phyloP scores from a whole-genome alignment of 2,113 vertebrate species.

The Cynocephalus volans region DNA sequence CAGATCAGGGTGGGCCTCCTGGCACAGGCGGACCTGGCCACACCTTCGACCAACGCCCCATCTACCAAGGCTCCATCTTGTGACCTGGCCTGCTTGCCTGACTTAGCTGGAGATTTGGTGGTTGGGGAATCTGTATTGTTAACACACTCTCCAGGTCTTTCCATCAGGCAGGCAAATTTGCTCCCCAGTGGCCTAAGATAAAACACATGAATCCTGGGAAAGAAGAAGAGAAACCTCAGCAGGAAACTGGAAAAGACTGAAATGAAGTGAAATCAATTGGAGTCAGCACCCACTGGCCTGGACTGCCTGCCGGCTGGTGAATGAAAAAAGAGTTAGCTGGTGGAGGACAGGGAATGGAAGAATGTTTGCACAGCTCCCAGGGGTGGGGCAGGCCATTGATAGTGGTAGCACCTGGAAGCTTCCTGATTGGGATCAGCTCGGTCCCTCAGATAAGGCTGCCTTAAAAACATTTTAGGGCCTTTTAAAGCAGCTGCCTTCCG shows the following conservation, averaged over 20 bases:
- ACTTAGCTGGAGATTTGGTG: not conserved
- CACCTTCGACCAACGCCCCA: not conserved
- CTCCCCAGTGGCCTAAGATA: constrained; percentile 50
- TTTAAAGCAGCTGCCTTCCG: constrained; percentile 69
- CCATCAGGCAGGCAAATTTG: not conserved
- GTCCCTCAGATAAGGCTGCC: constrained; percentile 71
- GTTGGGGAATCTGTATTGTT: not conserved
- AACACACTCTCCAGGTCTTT: constrained; percentile 14
- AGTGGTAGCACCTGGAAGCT: constrained; percentile 62
- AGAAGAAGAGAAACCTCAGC: constrained; percentile 59
- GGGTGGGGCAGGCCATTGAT: constrained; percentile 54
- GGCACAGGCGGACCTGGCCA: not conserved
- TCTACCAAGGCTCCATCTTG: no score
- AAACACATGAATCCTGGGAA: constrained; percentile 42
- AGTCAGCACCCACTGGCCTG: not conserved
- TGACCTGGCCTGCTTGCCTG: not conserved
- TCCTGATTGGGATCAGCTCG: constrained; percentile 78
- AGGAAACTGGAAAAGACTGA: constrained; percentile 69
- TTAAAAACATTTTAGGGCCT: constrained; percentile 72
- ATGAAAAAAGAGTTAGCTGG: not conserved
- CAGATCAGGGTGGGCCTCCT: not conserved
- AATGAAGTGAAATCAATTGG: constrained; percentile 59
- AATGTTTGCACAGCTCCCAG: constrained; percentile 74
- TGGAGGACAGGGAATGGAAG: not conserved
- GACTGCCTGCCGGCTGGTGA: not conserved